Base-by-base conservation (phyloP, 1,140 invertebrate species). In the Drosophila obscura region DNA sequence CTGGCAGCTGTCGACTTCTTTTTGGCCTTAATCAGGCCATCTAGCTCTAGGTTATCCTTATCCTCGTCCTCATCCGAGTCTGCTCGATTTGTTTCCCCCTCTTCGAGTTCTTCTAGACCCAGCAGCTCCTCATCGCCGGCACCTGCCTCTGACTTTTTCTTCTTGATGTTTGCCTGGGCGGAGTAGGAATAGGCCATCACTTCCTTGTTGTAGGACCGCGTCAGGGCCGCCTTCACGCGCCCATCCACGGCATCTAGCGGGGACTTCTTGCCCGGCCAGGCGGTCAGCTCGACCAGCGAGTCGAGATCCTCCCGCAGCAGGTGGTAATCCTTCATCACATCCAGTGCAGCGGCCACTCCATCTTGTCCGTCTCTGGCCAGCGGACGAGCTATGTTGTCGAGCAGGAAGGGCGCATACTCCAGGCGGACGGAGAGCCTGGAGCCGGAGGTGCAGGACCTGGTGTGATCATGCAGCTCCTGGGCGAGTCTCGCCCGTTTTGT, bases 221-320 rank as follows among this genome's bases (percentile, higher is more conserved):
- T 99, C 90, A 99, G 96, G 0, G 98, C 97, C 15, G 97, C 94
- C 93, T 99, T 99, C 0, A 97, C 96, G 93, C 97, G 97, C 6
- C 95, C 94, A 74, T 97, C 95, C 31, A 99, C 93, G 57, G 94
- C 92, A 64, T 94, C 94, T 93, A 96, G 94, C 0, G 95, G 95
- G 91, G 98, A 96, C 69, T 94, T 94, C 71, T 94, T 94, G 61
- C 95, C 94, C 0, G 96, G 95, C 97, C 97, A 99, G n/a, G 94
- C 80, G 1, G 95, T 95, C 13, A 99, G 82, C 90, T 99, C 98
- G 9, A 95, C 92, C 8, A 99, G 92, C 13, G 95, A 96, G 72
- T 99, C 97, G 76, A 98, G 93, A 92, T 99, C 98, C 78, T 99
- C 98, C 73, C 97, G 95, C 24, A 97, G 91, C 43, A 99, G 93